phyloP scores from a whole-genome alignment of 2,797 vertebrate species.

The Champsocephalus esox region DNA sequence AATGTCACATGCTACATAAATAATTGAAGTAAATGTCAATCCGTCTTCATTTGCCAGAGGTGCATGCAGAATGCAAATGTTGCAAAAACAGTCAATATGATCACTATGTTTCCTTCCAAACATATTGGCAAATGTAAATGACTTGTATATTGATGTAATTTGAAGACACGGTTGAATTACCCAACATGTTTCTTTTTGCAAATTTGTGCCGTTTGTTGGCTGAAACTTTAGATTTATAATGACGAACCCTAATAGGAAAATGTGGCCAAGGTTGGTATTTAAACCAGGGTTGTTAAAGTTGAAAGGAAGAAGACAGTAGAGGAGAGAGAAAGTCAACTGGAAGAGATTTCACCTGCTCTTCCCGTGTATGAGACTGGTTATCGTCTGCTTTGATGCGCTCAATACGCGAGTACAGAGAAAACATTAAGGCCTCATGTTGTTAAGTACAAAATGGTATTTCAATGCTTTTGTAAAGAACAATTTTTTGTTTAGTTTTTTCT shows the following conservation, averaged over 20 bases:
- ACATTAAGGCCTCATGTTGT: not conserved
- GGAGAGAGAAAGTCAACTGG: constrained; percentile 37
- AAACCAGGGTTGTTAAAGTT: constrained; percentile 1
- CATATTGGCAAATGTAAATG: not conserved
- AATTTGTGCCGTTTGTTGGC: not conserved
- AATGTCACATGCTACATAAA: not conserved
- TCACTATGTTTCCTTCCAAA: not conserved
- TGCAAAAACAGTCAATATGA: not conserved
- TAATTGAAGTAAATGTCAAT: not conserved
- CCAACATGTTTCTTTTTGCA: not conserved
- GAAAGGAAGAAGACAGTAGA: constrained; percentile 27
- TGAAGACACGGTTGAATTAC: not conserved
- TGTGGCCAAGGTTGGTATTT: constrained; percentile 22
- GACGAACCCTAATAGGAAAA: constrained; percentile 25
- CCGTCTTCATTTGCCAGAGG: not conserved
- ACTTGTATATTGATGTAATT: constrained; percentile 14
- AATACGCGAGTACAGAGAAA: constrained; percentile 51
- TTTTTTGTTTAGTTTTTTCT: not conserved
- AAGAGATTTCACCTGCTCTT: constrained; percentile 10
- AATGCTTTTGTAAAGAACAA: not conserved
- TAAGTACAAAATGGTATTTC: not conserved
- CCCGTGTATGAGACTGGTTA: constrained; percentile 19
- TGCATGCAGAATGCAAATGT: not conserved
- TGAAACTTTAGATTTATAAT: constrained; percentile 5
- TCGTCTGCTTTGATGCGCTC: constrained; percentile 64